phyloP scores from a whole-genome alignment of 1,140 invertebrate genomes.

The Apis florea region DNA sequence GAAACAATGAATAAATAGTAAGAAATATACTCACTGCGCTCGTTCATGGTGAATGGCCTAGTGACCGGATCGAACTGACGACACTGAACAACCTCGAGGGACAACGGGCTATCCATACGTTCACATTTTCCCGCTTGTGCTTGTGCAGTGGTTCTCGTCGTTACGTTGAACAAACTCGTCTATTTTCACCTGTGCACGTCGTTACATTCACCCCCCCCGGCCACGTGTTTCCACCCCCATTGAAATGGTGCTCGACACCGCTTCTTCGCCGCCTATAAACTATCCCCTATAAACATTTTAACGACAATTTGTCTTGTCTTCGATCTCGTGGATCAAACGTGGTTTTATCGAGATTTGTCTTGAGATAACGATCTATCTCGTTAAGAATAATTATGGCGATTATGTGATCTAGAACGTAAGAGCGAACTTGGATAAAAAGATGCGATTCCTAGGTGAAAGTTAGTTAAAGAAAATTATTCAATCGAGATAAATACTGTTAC shows the following conservation, averaged over 20 bases:
- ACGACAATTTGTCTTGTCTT: not conserved
- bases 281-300: slow-evolving; percentile 5
- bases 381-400: not conserved
- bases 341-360: not conserved
- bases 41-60: slow-evolving; percentile 78
- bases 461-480: not conserved
- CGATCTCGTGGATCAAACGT: not conserved
- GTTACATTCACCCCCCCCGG: slow-evolving; percentile 42
- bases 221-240: not conserved
- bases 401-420: not conserved
- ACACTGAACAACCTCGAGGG: slow-evolving; percentile 76
- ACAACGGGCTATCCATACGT: slow-evolving; percentile 73
- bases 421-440: not conserved
- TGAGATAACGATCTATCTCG: no score
- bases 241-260: not conserved
- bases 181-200: slow-evolving; percentile 40
- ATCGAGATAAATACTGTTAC: no score
- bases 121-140: slow-evolving; percentile 65
- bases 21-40: slow-evolving; percentile 69
- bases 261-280: not conserved
- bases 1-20: slow-evolving; percentile 37
- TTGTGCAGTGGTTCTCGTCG: slow-evolving; percentile 65
- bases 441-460: not conserved
- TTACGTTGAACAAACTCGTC: slow-evolving; percentile 26
- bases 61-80: slow-evolving; percentile 78